Evolutionary conservation across 1,140 invertebrate genomes (phyloP), one percentile per base, ranked within the genome.

Genomic region (Yoshiicerus persimilis): DNA sequence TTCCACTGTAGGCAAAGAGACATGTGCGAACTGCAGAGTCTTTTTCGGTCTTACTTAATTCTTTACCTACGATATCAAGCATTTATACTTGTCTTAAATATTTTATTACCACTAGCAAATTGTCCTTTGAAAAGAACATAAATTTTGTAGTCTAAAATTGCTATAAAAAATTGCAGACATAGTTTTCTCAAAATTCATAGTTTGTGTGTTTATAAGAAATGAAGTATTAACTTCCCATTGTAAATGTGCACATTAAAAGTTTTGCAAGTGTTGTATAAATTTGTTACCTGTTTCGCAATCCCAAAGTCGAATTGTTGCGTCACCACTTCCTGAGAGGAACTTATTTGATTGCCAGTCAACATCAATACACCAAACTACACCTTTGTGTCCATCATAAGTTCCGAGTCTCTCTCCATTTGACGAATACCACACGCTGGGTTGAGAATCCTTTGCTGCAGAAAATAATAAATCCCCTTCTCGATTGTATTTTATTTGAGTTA

Each of bases 401-500:
- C 99, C 99, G 30, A 99, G 93, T 75, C 99, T 94, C 93, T 99
- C 99, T 13, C 99, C 99, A 93, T 99, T 99, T n/a, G 99, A 92
- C 0, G 98, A 97, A 93, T 97, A 99, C 99, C 99, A 99, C 8
- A 99, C 98, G 94, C 98, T 99, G 5, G 99, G 98, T 88, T 95
- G 95, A 47, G 96, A 95, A 93, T 99, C 98, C 93, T 99, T 99
- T 27, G 98, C 96, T n/a, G 96, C 95, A 0, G 98, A 98, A 92
- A 99, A 99, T 16, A 99, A 93, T 75, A 99, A 93, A 93, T 99
- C 99, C 38, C 99, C 99, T 93, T 99, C 99, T 84, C 97, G 94
- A 92, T 99, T 99, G 92, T 99, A 99, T 92, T 98, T 99, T 77
- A 99, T 98, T 93, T 99, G 96, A 36, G 99, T 99, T 89, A 99